These are phyloP conservation scores for Clamator glandarius DNA, from an alignment of 2,797 vertebrate genomes.

Conservation along the genomic window DNA sequence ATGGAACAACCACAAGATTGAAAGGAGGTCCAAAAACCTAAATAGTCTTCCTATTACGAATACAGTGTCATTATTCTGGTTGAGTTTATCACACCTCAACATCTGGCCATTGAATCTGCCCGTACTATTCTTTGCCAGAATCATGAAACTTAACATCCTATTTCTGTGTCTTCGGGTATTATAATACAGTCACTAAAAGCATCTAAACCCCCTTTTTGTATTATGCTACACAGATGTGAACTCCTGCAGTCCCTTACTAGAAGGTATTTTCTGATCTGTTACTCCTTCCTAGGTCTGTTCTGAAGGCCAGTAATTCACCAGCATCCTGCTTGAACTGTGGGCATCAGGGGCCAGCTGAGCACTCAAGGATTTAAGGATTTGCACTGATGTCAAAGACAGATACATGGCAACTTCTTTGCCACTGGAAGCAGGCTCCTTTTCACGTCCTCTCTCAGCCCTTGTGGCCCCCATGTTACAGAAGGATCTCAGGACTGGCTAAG, in stretches of 20 bases:
- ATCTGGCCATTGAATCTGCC: background rate
- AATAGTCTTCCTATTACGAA: background rate
- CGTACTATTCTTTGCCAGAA: background rate
- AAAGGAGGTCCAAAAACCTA: background rate
- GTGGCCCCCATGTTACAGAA: background rate
- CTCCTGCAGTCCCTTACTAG: background rate
- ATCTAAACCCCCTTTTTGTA: background rate
- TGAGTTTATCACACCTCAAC: background rate
- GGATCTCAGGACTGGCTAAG: background rate
- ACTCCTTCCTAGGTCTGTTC: background rate
- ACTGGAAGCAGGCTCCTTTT: background rate
- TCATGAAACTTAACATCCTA: background rate
- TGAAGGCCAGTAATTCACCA: background rate
- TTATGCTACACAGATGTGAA: background rate
- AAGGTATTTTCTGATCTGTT: background rate
- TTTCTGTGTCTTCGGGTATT: background rate
- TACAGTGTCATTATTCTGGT: background rate
- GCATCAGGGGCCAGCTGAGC: background rate
- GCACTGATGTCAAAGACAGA: background rate
- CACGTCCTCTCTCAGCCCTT: accelerated
- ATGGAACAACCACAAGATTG: background rate
- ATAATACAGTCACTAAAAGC: background rate
- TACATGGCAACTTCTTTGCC: background rate
- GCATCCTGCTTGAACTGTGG: background rate
- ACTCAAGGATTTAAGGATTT: background rate